Base-by-base conservation (phyloP, 2,888 invertebrate genomes). In the Eupithecia inturbata region DNA sequence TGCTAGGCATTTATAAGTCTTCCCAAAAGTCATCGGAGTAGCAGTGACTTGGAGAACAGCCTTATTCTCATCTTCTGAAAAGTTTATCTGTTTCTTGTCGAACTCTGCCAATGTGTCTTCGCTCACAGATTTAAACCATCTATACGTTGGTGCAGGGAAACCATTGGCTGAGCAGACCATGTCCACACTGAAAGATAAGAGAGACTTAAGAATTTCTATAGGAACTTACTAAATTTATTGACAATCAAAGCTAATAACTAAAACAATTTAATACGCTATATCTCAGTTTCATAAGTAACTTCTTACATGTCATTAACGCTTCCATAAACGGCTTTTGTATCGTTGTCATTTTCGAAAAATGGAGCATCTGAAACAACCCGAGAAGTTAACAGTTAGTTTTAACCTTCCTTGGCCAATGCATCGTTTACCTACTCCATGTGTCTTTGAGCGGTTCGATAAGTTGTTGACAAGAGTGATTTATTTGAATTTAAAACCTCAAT, bases 91-190 rank as follows among this genome's bases (percentile, higher is more conserved):
- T 14, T 86, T 85, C 41, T 86, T 80, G 22, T 91, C 80, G 53
- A 85, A 87, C 76, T 90, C 89, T 1, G 82, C 81, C 31, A 91
- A 76, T 1, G 84, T 79, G 14, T 85, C 83, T 9, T 85, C 84
- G 5, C 81, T 83, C 1, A 84, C 72, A 41, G 88, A 87, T 77
- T 87, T 85, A 75, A 88, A 91, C 89, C 91, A 91, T 76, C 87
- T 86, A 75, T 90, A 93, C 6, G 86, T 84, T 0, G 93, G 89
- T 12, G 78, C 70, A 0, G 93, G 93, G 76, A 83, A 89, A 0
- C 85, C 92, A 6, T 78, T 78, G 7, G 92, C 90, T 26, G 82
- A 81, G 78, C 93, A 94, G 26, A 81, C 78, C 53, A 93, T 80
- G 16, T 89, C 83, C 22, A 91, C 86, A 71, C 93, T 93, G 80